These are phyloP conservation scores for Beroe forskalii DNA, from an alignment of 37 sponge, comb jelly and placozoan species.

Conservation along the genomic window DNA sequence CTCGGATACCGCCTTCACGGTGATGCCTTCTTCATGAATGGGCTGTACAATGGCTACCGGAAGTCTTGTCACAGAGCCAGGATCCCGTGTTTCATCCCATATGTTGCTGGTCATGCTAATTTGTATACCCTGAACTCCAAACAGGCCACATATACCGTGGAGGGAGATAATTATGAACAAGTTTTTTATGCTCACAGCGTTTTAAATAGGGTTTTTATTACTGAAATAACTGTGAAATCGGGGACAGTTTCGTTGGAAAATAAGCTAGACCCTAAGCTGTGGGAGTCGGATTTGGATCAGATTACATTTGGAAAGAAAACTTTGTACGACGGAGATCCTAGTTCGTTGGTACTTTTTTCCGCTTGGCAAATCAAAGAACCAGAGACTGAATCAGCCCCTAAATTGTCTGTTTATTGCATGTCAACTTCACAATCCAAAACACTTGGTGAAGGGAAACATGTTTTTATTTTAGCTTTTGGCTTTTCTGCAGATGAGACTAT, in stretches of 20 bases:
- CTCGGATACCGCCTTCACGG: conserved; percentile 34
- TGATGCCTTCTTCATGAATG: conserved; percentile 35
- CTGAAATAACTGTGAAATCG: conserved; percentile 14
- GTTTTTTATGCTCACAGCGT: conserved; percentile 29
- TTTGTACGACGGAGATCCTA: neutral
- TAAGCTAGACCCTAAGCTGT: neutral
- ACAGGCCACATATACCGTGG: neutral
- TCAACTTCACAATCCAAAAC: neutral
- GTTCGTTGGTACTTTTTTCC: neutral
- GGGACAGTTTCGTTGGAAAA: neutral
- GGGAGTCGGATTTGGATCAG: neutral
- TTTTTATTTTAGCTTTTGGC: neutral
- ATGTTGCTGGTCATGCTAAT: neutral
- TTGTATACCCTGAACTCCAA: neutral
- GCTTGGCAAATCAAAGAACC: conserved; percentile 6
- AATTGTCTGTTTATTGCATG: neutral
- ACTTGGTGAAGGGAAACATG: neutral
- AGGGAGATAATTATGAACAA: neutral
- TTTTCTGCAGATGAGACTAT: neutral
- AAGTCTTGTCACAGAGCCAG: conserved; percentile 46
- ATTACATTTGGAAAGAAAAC: neutral
- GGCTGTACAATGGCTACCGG: conserved; percentile 32
- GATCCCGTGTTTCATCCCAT: conserved; percentile 28
- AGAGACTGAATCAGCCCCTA: neutral
- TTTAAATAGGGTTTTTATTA: conserved; percentile 18